Conservation (phyloP, 1,140 invertebrate species). For the Leptopilina clavipes region DNA sequence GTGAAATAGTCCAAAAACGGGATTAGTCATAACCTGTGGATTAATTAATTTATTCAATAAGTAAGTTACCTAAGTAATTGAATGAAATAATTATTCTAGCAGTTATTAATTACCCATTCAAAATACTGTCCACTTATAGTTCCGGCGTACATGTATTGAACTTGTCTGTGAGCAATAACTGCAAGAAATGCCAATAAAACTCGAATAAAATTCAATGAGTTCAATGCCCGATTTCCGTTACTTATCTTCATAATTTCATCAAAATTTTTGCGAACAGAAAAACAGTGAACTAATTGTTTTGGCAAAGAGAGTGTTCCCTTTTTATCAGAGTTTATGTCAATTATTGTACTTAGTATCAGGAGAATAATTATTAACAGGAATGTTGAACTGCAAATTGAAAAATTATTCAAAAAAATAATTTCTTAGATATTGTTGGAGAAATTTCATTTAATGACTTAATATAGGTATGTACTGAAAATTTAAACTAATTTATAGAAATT, state of each 20-base stretch:
- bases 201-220: conserved; percentile 56
- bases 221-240: conserved; percentile 54
- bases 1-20: conserved; percentile 49
- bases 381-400: background rate
- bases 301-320: background rate
- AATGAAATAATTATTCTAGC: no score
- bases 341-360: background rate
- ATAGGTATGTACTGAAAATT: no score
- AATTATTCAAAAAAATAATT: background rate
- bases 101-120: conserved; percentile 51
- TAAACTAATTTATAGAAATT: no score
- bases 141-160: conserved; percentile 52
- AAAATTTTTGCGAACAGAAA: conserved; percentile 62
- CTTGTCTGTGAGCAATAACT: conserved; percentile 56
- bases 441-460: no score
- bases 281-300: conserved; percentile 59
- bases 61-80: no score
- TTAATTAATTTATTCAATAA: conserved; percentile 26
- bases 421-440: no score
- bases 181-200: conserved; percentile 51
- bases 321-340: background rate
- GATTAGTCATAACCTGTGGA: background rate
- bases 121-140: conserved; percentile 49
- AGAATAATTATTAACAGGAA: background rate
- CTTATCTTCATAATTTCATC: conserved; percentile 48